Conservation (phyloP, 2,113 vertebrate species). For the Chaetops frenatus region DNA sequence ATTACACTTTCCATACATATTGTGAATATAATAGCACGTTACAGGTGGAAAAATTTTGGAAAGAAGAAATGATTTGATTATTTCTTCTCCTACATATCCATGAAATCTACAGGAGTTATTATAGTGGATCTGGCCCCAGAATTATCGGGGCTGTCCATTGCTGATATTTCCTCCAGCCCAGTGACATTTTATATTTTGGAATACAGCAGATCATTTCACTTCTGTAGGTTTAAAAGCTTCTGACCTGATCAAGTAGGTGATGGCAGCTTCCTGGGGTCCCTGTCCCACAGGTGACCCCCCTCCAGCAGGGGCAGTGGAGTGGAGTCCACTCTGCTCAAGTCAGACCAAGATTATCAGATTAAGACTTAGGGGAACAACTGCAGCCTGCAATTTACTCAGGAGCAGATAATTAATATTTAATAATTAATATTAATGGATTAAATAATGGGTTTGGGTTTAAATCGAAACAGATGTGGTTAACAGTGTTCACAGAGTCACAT, state of each 20-base stretch:
- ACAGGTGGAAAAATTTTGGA: background rate
- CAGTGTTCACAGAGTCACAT: background rate
- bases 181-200: background rate
- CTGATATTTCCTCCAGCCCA: background rate
- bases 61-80: background rate
- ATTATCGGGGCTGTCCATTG: background rate
- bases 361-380: background rate
- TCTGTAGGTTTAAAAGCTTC: background rate
- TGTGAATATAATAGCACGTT: background rate
- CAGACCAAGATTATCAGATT: too few species aligned
- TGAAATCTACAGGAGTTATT: background rate
- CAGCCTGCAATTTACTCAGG: background rate
- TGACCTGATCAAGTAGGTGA: background rate
- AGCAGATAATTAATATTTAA: too few species aligned
- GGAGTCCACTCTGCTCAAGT: background rate
- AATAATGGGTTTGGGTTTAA: background rate
- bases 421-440: too few species aligned
- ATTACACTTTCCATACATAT: background rate
- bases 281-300: background rate
- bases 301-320: background rate
- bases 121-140: background rate
- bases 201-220: background rate
- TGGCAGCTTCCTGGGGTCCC: background rate
- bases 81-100: background rate
- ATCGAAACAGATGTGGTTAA: background rate